Conservation (phyloP, 2,113 vertebrate species). For the Oryzias celebensis region DNA sequence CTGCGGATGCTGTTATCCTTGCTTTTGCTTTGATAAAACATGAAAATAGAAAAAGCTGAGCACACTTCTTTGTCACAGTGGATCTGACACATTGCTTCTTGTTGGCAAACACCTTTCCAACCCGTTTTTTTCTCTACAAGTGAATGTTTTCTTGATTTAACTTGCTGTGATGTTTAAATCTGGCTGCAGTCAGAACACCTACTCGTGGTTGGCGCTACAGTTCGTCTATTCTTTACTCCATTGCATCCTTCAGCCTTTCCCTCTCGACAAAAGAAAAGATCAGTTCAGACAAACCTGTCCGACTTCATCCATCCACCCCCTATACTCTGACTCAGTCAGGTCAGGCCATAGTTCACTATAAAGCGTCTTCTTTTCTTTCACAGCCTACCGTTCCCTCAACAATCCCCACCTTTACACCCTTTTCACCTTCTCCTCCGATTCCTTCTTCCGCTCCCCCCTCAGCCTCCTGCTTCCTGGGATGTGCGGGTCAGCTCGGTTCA, state of each 20-base stretch:
- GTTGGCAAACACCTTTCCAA: conserved; percentile 15
- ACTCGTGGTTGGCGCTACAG: not conserved
- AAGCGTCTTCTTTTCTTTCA: conserved; percentile 12
- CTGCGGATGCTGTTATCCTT: too few species aligned
- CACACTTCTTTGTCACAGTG: too few species aligned
- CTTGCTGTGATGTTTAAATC: conserved; percentile 24
- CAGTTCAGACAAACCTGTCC: conserved; percentile 11
- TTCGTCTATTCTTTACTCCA: not conserved
- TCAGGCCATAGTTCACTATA: conserved; percentile 14
- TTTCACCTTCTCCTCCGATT: conserved; percentile 51
- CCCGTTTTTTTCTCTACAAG: not conserved
- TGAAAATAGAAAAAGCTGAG: too few species aligned
- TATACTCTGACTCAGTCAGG: conserved; percentile 1
- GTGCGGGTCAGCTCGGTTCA: conserved; percentile 50
- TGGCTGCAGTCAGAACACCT: conserved; percentile 17
- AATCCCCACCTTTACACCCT: conserved; percentile 2
- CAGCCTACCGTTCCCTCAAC: conserved; percentile 10
- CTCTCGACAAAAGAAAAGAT: conserved; percentile 5
- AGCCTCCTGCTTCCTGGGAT: conserved; percentile 8
- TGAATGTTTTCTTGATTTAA: conserved; percentile 20
- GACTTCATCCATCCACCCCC: too few species aligned
- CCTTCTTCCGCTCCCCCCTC: not conserved
- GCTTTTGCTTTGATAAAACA: too few species aligned
- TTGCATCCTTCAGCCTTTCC: conserved; percentile 1
- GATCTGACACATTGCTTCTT: not conserved